A percentile compares a stretch with the other conserved stretches of the same genome.
Conservation (phyloP, 53 echinoderm and acorn worm genomes). For the Holothuria scabra region DNA sequence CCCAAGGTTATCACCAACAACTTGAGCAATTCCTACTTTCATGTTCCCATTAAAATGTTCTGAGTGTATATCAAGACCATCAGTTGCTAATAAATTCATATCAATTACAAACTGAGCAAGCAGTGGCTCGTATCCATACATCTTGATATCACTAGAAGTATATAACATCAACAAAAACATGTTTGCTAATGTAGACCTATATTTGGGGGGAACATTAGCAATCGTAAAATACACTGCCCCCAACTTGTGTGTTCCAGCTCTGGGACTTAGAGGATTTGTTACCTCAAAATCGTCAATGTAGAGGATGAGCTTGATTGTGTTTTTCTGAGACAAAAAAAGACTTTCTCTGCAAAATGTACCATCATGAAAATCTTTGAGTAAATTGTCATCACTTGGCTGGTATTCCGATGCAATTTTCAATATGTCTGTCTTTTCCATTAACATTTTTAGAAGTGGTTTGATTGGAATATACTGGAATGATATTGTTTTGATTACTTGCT, state of each 20-base stretch:
- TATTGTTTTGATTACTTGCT: constrained; percentile 52
- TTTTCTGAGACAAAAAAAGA: constrained; percentile 21
- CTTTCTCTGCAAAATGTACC: constrained; percentile 39
- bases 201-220: constrained; percentile 53
- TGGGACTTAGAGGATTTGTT: constrained; percentile 50
- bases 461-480: constrained; percentile 67
- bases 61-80: constrained; percentile 45
- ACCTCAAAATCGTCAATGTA: constrained; percentile 32
- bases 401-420: constrained; percentile 42
- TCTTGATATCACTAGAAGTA: constrained; percentile 49
- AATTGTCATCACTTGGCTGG: constrained; percentile 44
- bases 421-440: constrained; percentile 53
- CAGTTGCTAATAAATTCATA: constrained; percentile 38
- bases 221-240: constrained; percentile 60
- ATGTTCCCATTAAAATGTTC: constrained; percentile 37
- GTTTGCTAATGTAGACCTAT: constrained; percentile 52
- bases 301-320: constrained; percentile 43
- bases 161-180: constrained; percentile 54
- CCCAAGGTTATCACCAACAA: constrained; percentile 54
- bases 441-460: constrained; percentile 36
- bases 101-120: constrained; percentile 55
- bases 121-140: constrained; percentile 50
- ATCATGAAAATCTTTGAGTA: constrained; percentile 57
- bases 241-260: constrained; percentile 57
- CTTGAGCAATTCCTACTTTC: constrained; percentile 41